phyloP scores from a whole-genome alignment of 1,140 invertebrate species.

The Drosophila mauritiana region DNA sequence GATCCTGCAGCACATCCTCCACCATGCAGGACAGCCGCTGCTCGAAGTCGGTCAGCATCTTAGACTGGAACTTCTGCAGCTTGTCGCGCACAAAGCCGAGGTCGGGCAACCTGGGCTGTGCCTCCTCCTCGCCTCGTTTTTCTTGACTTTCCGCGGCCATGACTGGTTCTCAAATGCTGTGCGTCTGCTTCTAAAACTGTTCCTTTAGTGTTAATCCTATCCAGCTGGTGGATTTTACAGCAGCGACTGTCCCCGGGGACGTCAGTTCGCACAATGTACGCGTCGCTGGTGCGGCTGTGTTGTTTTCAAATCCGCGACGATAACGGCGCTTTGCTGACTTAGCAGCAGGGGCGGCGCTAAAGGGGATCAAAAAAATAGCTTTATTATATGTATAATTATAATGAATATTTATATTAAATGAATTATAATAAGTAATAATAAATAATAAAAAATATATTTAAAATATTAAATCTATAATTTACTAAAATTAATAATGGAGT shows the following conservation, averaged over 20 bases:
- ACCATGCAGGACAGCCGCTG: slow-evolving; percentile 65
- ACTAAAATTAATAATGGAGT: too few species aligned
- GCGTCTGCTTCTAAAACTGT: too few species aligned
- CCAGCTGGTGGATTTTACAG: slow-evolving; percentile 21
- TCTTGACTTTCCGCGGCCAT: slow-evolving; percentile 37
- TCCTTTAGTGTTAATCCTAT: slow-evolving; percentile 6
- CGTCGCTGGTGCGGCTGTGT: slow-evolving; percentile 10
- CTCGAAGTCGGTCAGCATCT: slow-evolving; percentile 68
- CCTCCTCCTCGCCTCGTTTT: neutral
- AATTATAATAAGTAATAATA: too few species aligned
- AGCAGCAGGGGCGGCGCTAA: neutral
- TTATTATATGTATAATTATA: too few species aligned
- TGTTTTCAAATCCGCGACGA: slow-evolving; percentile 42
- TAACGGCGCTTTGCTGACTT: slow-evolving; percentile 32
- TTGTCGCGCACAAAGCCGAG: slow-evolving; percentile 67
- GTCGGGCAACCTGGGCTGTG: slow-evolving; percentile 27
- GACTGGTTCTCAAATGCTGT: neutral
- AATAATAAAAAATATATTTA: too few species aligned
- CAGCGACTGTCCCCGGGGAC: slow-evolving; percentile 41
- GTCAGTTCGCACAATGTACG: slow-evolving; percentile 47
- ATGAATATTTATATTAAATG: too few species aligned
- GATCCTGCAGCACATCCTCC: slow-evolving; percentile 78
- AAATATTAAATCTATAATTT: too few species aligned
- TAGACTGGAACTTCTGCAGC: slow-evolving; percentile 63
- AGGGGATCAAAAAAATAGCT: neutral